These are phyloP conservation scores for Limnodromus scolopaceus DNA, from an alignment of 2,797 vertebrate species.

Conservation along the genomic window DNA sequence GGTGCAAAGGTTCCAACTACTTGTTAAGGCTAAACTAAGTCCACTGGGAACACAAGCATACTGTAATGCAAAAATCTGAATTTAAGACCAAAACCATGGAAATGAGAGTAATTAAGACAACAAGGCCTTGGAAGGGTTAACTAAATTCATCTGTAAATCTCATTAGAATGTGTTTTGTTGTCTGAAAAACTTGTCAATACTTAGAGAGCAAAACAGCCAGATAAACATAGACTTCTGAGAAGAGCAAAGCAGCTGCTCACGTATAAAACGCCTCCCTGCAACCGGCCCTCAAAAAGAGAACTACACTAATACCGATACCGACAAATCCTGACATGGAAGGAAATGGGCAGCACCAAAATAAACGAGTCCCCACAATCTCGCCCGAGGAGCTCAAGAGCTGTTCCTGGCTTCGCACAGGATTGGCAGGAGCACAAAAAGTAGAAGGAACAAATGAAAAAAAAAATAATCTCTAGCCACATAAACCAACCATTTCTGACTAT, in stretches of 20 bases:
- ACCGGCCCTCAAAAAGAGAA: not conserved
- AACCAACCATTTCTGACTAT: not conserved
- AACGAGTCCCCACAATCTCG: not conserved
- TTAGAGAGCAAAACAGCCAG: not conserved
- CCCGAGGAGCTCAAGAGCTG: not conserved
- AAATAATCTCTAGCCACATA: not conserved
- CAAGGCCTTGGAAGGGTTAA: not conserved
- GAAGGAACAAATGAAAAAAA: not conserved
- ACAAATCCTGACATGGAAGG: not conserved
- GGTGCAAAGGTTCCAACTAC: not conserved
- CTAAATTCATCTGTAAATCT: not conserved
- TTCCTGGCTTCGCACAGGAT: not conserved
- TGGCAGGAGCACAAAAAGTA: not conserved
- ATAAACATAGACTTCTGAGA: not conserved
- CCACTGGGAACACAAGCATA: not conserved
- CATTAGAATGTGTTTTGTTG: not conserved
- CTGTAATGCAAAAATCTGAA: not conserved
- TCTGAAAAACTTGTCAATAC: not conserved
- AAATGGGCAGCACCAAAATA: constrained; percentile 52
- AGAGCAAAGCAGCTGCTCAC: not conserved
- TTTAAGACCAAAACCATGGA: not conserved
- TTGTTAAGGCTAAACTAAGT: not conserved
- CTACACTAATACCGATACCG: not conserved
- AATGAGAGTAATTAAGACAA: not conserved
- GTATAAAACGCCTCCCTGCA: not conserved